Evolutionary conservation across 1,140 invertebrate genomes (phyloP).

Genomic region (Wasmannia auropunctata): DNA sequence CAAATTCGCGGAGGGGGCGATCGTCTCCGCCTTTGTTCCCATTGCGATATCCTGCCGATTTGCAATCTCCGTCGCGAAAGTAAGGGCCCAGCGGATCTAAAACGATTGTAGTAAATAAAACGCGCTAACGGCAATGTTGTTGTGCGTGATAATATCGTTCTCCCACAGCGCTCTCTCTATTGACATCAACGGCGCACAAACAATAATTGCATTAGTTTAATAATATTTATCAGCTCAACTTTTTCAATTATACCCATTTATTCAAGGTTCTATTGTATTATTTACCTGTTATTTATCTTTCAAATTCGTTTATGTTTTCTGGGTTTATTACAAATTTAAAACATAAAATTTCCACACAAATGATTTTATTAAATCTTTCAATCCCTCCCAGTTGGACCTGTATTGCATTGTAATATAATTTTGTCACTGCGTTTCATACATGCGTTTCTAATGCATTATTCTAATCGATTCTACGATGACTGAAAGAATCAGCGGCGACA

Average conservation of each 20-base stretch:
- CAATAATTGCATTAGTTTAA: not conserved
- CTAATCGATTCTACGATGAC: not conserved
- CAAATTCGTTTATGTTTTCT: not conserved
- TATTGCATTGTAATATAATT: too few species aligned
- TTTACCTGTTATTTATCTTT: not conserved
- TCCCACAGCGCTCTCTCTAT: not conserved
- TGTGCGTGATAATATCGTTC: not conserved
- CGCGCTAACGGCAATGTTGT: not conserved
- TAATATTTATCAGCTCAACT: not conserved
- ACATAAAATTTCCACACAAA: not conserved
- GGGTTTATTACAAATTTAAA: not conserved
- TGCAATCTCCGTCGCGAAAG: not conserved
- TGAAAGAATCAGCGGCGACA: conserved; percentile 1
- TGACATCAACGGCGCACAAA: not conserved
- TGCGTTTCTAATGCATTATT: not conserved
- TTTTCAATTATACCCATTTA: not conserved
- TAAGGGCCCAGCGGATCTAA: not conserved
- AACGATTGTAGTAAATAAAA: conserved; percentile 13
- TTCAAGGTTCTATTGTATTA: not conserved
- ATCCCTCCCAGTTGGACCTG: not conserved
- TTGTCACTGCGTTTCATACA: too few species aligned
- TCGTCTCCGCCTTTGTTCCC: conserved; percentile 16
- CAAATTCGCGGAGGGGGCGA: conserved; percentile 24
- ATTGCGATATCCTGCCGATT: conserved; percentile 11
- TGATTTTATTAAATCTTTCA: not conserved